Evolutionary conservation across 92 coral and sea anemone genomes (phyloP), one percentile per base, ranked within the genome.

Genomic region (Diadumene lineata): DNA sequence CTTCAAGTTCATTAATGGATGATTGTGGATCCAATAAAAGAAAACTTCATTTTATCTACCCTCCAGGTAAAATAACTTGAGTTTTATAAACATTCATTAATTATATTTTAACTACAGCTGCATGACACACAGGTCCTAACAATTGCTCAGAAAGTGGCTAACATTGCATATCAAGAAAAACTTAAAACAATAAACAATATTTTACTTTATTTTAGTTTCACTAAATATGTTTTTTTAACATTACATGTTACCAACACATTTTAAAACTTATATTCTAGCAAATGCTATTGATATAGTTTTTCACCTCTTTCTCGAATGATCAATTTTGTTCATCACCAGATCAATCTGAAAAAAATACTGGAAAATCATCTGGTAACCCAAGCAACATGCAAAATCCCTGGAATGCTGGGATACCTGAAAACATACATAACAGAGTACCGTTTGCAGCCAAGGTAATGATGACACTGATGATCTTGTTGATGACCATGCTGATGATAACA

Each of bases 21-120:
- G 63, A 33, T 28, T 31, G 7, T 2, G 22, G 21, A 2, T 70
- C 77, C n/a, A 72, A 72, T 56, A 72, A 72, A 33, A 72, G 77
- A 56, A 72, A 72, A 17, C 34, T 53, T 43, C 65, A 57, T 56
- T 72, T 72, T 72, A 66, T 72, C n/a, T 72, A 72, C 28, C 62
- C 76, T 1, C 24, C 34, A 29, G 77, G 77, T 46, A 24, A 21
- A 25, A 31, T 38, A 8, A 26, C 23, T 30, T 38, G 13, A 6
- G 13, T 4, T 38, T 6, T 38, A 38, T n/a, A n/a, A n/a, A n/a
- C n/a, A n/a, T n/a, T n/a, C n/a, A n/a, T n/a, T n/a, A n/a, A n/a
- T n/a, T n/a, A n/a, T n/a, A n/a, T n/a, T n/a, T n/a, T n/a, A n/a
- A n/a, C n/a, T n/a, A n/a, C n/a, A n/a, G n/a, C n/a, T n/a, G n/a